Conservation (phyloP, 2,888 invertebrate species). For the Ophioninae sp. region DNA sequence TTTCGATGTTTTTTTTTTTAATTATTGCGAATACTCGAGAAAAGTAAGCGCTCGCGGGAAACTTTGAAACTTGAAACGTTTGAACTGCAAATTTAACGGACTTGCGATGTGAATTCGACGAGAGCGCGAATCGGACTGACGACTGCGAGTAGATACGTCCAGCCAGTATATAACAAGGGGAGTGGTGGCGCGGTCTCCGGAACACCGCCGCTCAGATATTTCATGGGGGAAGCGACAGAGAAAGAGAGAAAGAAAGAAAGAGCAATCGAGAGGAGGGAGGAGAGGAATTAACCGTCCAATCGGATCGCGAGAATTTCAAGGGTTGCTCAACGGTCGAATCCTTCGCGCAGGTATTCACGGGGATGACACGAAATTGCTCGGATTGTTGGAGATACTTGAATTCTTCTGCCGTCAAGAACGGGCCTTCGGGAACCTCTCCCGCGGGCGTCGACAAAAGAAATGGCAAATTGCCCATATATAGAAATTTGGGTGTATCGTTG, state of each 20-base stretch:
- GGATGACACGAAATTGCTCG: conserved; percentile 38
- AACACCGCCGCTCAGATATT: conserved; percentile 27
- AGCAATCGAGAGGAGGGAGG: not conserved
- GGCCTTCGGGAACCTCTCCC: not conserved
- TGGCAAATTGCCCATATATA: not conserved
- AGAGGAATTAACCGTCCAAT: conserved; percentile 30
- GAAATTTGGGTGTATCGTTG: not conserved
- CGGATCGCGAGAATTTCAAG: conserved; percentile 40
- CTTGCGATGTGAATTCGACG: conserved; percentile 30
- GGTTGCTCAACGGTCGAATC: conserved; percentile 56
- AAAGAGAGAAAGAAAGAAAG: not conserved
- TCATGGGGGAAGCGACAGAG: not conserved
- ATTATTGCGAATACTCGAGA: conserved; percentile 16
- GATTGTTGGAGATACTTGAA: conserved; percentile 23
- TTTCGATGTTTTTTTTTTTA: conserved; percentile 69
- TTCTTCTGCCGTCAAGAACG: not conserved
- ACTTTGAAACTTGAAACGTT: not conserved
- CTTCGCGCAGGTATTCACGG: conserved; percentile 22
- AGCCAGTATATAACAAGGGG: conserved; percentile 1
- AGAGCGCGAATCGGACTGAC: conserved; percentile 55
- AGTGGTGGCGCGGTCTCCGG: conserved; percentile 4
- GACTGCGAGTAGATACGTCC: conserved; percentile 3
- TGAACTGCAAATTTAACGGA: not conserved
- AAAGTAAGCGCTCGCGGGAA: not conserved
- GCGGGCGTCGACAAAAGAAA: not conserved